Evolutionary conservation across 2,888 invertebrate genomes (phyloP).

Genomic region (Cepaea hortensis): DNA sequence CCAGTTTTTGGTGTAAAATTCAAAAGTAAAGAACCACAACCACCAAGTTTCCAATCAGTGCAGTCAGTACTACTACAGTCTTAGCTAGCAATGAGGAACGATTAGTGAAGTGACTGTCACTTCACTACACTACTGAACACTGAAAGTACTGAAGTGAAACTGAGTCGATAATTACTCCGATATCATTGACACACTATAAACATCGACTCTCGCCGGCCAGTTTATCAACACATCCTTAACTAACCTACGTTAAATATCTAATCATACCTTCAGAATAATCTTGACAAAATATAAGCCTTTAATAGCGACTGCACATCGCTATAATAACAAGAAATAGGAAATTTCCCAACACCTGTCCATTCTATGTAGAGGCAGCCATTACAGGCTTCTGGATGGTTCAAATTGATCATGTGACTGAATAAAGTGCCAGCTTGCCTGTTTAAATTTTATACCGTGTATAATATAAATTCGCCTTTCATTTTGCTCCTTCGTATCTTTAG

Average conservation of each 20-base stretch:
- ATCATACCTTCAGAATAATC: constrained; percentile 31
- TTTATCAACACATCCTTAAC: neutral
- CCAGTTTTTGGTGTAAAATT: too few relatives aligned
- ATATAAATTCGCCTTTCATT: neutral
- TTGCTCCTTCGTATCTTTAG: neutral
- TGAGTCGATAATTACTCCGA: too few relatives aligned
- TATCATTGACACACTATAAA: neutral
- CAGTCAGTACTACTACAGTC: too few relatives aligned
- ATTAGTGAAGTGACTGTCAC: too few relatives aligned
- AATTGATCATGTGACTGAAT: constrained; percentile 53
- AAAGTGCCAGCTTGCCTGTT: constrained; percentile 30
- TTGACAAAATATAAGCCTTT: constrained; percentile 29
- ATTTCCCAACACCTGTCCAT: constrained; percentile 34
- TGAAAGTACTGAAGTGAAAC: too few relatives aligned
- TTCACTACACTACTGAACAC: too few relatives aligned
- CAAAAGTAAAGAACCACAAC: too few relatives aligned
- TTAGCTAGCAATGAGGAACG: too few relatives aligned
- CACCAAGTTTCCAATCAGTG: too few relatives aligned
- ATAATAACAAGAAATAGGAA: constrained; percentile 26
- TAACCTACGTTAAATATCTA: neutral
- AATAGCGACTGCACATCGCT: constrained; percentile 20
- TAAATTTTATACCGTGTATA: neutral
- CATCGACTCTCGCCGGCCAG: constrained; percentile 4
- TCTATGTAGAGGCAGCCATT: constrained; percentile 67
- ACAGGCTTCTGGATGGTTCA: constrained; percentile 62